phyloP scores from a whole-genome alignment of 2,888 invertebrate genomes.

The Serripes groenlandicus region DNA sequence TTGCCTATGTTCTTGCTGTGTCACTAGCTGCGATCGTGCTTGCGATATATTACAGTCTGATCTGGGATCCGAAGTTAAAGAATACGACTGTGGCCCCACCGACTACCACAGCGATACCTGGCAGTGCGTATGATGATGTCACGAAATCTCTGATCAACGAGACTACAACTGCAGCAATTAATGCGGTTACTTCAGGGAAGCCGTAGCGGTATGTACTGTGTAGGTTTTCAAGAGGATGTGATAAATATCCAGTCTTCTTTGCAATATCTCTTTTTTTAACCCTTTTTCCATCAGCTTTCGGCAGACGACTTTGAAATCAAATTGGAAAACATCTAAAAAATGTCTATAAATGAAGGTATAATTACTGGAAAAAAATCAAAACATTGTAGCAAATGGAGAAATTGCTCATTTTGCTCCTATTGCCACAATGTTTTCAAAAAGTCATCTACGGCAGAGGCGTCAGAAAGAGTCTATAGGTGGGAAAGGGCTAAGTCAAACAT shows the following conservation, averaged over 20 bases:
- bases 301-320: neutral
- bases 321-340: neutral
- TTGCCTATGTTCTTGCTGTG: conserved; percentile 97
- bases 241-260: neutral
- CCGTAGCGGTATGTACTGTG: neutral
- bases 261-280: neutral
- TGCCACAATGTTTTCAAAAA: too few species aligned
- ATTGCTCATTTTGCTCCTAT: too few species aligned
- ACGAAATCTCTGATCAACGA: conserved; percentile 48
- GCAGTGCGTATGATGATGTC: conserved; percentile 19
- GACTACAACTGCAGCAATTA: conserved; percentile 27
- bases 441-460: too few species aligned
- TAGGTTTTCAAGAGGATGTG: neutral
- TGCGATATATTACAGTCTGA: conserved; percentile 96
- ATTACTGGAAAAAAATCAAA: neutral
- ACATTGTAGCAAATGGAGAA: neutral
- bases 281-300: neutral
- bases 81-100: conserved; percentile 64
- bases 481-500: too few species aligned
- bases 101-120: conserved; percentile 26
- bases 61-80: conserved; percentile 93
- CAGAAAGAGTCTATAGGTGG: too few species aligned
- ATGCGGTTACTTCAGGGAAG: neutral
- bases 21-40: conserved; percentile 97
- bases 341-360: neutral